phyloP scores from a whole-genome alignment of 1,140 invertebrate genomes.

The Drosophila varians region DNA sequence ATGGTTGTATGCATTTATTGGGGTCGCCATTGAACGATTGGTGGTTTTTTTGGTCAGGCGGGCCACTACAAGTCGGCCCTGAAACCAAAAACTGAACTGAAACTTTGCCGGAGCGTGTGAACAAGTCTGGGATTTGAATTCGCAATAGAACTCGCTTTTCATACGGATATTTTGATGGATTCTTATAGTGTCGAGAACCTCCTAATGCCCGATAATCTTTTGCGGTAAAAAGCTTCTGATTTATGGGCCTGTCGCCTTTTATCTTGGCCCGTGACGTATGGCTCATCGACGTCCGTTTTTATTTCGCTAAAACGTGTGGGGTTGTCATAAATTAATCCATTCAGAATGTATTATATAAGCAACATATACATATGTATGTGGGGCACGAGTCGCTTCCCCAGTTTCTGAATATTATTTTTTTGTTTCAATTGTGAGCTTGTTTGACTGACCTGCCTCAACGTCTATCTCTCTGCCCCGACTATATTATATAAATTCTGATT shows the following conservation, averaged over 20 bases:
- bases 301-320: slow-evolving; percentile 38
- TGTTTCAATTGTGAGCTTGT: slow-evolving; percentile 22
- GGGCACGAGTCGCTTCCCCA: slow-evolving; percentile 4
- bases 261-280: slow-evolving; percentile 37
- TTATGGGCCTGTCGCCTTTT: slow-evolving; percentile 42
- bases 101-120: slow-evolving; percentile 38
- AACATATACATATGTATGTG: background rate
- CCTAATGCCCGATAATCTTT: slow-evolving; percentile 24
- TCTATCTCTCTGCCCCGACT: slow-evolving; percentile 26
- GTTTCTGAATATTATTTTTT: slow-evolving; percentile 25
- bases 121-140: slow-evolving; percentile 5
- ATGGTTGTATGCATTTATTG: slow-evolving; percentile 42
- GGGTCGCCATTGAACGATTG: slow-evolving; percentile 49
- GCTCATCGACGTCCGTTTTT: slow-evolving; percentile 22
- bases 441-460: slow-evolving; percentile 64
- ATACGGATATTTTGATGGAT: slow-evolving; percentile 19
- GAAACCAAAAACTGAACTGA: slow-evolving; percentile 29
- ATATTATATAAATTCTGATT: slow-evolving; percentile 64
- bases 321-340: slow-evolving; percentile 62
- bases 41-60: slow-evolving; percentile 31
- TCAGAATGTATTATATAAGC: slow-evolving; percentile 58
- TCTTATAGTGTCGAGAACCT: slow-evolving; percentile 1
- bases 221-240: slow-evolving; percentile 27
- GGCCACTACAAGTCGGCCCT: slow-evolving; percentile 53
- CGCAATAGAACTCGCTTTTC: background rate